Conservation (phyloP, 2,113 vertebrate species). For the Ancistrus triradiatus region DNA sequence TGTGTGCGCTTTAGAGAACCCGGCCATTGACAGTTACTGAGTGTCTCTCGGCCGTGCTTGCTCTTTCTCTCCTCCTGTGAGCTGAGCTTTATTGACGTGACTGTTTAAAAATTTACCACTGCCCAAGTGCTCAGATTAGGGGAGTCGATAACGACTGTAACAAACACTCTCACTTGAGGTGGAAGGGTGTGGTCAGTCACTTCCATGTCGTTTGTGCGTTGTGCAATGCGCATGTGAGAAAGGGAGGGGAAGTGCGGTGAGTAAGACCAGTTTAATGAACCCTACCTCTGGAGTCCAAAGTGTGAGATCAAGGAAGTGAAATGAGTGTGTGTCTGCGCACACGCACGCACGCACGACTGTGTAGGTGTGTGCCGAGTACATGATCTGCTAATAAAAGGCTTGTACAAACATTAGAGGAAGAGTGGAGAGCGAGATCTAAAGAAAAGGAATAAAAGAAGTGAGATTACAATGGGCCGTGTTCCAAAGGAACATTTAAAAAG, state of each 20-base stretch:
- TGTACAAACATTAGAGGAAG: conserved; percentile 35
- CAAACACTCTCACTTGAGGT: conserved; percentile 39
- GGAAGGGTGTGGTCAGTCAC: conserved; percentile 48
- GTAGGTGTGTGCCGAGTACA: conserved; percentile 16
- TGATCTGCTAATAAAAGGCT: conserved; percentile 16
- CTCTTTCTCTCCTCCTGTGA: not conserved
- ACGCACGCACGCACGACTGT: not conserved
- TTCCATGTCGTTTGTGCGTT: conserved; percentile 39
- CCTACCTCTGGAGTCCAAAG: conserved; percentile 9
- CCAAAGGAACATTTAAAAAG: not conserved
- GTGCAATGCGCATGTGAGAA: conserved; percentile 32
- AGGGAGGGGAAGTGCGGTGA: conserved; percentile 25
- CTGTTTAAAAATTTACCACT: conserved; percentile 5
- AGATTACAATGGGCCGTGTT: conserved; percentile 52
- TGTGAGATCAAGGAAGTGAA: conserved; percentile 12
- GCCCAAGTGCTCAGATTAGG: not conserved
- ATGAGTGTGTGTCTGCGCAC: not conserved
- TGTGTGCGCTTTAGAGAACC: conserved; percentile 43
- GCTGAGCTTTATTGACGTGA: not conserved
- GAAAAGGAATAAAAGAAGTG: conserved; percentile 40
- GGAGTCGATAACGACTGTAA: conserved; percentile 5
- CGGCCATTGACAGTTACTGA: conserved; percentile 26
- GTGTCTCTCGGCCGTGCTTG: not conserved
- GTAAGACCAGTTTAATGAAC: conserved; percentile 17
- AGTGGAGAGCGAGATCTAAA: conserved; percentile 41